Conservation (phyloP, 1,140 invertebrate genomes). For the Callitettix versicolor region DNA sequence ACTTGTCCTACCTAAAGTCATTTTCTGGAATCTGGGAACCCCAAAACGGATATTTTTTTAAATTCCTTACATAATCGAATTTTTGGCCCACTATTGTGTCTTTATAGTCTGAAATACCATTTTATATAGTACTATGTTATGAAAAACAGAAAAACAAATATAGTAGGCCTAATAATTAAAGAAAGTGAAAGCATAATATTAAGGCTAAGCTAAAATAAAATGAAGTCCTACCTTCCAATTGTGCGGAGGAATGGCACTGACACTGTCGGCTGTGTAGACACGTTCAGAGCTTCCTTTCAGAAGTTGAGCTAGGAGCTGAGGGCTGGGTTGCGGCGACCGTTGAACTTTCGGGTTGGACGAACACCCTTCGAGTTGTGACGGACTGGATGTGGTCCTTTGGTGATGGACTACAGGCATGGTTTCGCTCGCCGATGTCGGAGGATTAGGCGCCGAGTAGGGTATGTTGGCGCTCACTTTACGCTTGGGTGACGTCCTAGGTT, state of each 20-base stretch:
- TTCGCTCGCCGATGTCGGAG: constrained; percentile 23
- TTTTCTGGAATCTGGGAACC: no score
- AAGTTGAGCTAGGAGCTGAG: constrained; percentile 58
- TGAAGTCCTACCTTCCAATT: constrained; percentile 33
- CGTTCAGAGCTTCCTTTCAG: constrained; percentile 64
- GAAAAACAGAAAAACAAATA: no score
- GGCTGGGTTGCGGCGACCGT: constrained; percentile 44
- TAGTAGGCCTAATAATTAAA: no score
- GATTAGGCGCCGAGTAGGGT: constrained; percentile 28
- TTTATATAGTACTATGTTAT: no score
- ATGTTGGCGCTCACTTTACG: constrained; percentile 43
- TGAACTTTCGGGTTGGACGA: constrained; percentile 4
- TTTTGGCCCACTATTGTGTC: no score
- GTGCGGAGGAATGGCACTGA: constrained; percentile 14
- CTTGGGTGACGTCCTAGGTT: constrained; percentile 29
- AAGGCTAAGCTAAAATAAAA: no score
- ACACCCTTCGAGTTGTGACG: constrained; percentile 56
- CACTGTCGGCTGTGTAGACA: constrained; percentile 20
- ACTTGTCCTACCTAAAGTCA: no score
- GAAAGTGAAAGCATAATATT: no score
- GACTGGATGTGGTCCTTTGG: constrained; percentile 66
- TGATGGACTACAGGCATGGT: constrained; percentile 40
- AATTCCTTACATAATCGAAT: no score
- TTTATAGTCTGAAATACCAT: no score
- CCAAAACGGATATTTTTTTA: no score